Conservation (phyloP, 2,113 vertebrate species). For the Peucedramus taeniatus region DNA sequence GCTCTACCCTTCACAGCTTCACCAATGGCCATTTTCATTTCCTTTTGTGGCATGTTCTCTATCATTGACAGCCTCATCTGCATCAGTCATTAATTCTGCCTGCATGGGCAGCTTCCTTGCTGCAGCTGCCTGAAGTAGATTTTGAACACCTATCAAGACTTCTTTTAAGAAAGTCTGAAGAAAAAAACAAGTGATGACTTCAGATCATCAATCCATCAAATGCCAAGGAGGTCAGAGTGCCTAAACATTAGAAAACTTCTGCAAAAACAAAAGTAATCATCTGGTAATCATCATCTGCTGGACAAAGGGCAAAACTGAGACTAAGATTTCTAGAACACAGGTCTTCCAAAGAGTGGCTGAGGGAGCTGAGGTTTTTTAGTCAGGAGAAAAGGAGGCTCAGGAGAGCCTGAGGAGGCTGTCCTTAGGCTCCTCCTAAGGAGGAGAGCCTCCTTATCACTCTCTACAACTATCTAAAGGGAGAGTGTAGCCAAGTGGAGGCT, state of each 20-base stretch:
- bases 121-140: background rate
- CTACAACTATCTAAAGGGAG: background rate
- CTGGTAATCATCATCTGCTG: background rate
- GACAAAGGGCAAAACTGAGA: background rate
- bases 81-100: background rate
- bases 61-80: background rate
- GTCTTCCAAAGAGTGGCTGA: background rate
- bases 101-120: background rate
- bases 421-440: too few relatives aligned
- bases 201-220: background rate
- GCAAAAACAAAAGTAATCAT: background rate
- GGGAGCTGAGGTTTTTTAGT: background rate
- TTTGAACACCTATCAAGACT: background rate
- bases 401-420: too few relatives aligned
- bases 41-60: background rate
- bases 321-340: background rate
- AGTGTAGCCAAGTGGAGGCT: background rate
- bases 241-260: background rate
- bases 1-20: background rate
- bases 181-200: background rate
- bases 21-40: background rate
- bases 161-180: background rate
- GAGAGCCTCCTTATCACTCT: background rate
- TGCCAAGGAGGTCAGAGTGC: background rate
- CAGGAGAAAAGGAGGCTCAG: background rate